These are phyloP conservation scores for Apotomis capreana DNA, from an alignment of 2,888 invertebrate genomes.

Conservation along the genomic window DNA sequence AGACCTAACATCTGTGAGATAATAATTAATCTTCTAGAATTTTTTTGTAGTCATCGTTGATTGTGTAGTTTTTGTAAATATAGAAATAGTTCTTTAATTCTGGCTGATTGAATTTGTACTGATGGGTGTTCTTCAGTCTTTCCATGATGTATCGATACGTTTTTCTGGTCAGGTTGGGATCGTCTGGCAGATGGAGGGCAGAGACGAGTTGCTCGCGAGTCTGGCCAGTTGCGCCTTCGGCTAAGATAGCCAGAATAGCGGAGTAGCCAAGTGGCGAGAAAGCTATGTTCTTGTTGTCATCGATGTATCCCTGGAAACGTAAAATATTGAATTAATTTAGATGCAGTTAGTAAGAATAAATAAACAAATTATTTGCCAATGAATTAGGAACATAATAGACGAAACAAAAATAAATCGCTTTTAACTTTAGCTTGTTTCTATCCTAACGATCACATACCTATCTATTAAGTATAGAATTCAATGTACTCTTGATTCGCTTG, in stretches of 20 bases:
- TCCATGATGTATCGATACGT: slow-evolving; percentile 79
- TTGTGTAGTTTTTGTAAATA: slow-evolving; percentile 86
- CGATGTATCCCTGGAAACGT: slow-evolving; percentile 77
- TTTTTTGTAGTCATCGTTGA: slow-evolving; percentile 84
- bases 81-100: slow-evolving; percentile 87
- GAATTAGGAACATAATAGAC: too few species aligned
- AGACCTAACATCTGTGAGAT: slow-evolving; percentile 85
- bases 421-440: too few species aligned
- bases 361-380: too few species aligned
- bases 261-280: slow-evolving; percentile 86
- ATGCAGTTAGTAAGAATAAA: too few species aligned
- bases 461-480: too few species aligned
- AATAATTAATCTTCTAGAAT: slow-evolving; percentile 83
- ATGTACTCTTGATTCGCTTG: too few species aligned
- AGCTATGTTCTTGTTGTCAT: slow-evolving; percentile 83
- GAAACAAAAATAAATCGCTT: too few species aligned
- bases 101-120: slow-evolving; percentile 80
- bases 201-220: slow-evolving; percentile 83
- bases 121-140: slow-evolving; percentile 75
- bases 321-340: background rate
- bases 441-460: too few species aligned
- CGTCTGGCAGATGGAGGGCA: slow-evolving; percentile 82
- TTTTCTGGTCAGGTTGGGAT: slow-evolving; percentile 71
- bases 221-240: slow-evolving; percentile 85
- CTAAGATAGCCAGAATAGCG: slow-evolving; percentile 84